These are phyloP conservation scores for Polypterus senegalus DNA, from an alignment of 2,113 vertebrate species.

Conservation along the genomic window DNA sequence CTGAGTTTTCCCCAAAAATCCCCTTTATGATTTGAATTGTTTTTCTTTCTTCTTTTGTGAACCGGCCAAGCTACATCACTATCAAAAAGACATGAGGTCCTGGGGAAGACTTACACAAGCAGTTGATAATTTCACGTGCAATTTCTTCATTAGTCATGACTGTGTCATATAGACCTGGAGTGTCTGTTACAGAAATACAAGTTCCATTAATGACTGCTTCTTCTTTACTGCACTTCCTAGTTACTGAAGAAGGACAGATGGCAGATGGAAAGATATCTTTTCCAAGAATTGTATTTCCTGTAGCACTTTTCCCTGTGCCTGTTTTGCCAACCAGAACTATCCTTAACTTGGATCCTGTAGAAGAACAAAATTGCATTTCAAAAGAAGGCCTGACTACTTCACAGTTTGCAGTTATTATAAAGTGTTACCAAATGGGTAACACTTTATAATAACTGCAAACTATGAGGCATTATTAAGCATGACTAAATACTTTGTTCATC, in stretches of 20 bases:
- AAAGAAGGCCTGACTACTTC: too few species aligned
- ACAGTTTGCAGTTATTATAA: too few species aligned
- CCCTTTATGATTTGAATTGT: not conserved
- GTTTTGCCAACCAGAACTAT: constrained; percentile 1
- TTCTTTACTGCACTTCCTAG: not conserved
- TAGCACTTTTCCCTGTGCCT: not conserved
- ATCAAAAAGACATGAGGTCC: not conserved
- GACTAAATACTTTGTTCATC: too few species aligned
- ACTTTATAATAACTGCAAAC: too few species aligned
- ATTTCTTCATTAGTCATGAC: not conserved
- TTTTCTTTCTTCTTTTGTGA: not conserved
- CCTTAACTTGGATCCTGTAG: not conserved
- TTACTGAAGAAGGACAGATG: not conserved
- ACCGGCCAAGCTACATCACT: not conserved
- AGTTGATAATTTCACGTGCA: not conserved
- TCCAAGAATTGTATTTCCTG: not conserved
- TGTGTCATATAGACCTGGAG: not conserved
- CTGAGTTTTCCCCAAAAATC: constrained; percentile 1
- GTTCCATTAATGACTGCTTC: not conserved
- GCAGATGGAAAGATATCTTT: not conserved
- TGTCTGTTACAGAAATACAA: not conserved
- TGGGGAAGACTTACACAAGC: not conserved
- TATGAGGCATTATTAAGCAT: too few species aligned
- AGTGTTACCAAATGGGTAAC: too few species aligned
- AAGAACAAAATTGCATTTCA: too few species aligned